phyloP scores from a whole-genome alignment of 2,113 vertebrate species.

The Delphinapterus leucas region DNA sequence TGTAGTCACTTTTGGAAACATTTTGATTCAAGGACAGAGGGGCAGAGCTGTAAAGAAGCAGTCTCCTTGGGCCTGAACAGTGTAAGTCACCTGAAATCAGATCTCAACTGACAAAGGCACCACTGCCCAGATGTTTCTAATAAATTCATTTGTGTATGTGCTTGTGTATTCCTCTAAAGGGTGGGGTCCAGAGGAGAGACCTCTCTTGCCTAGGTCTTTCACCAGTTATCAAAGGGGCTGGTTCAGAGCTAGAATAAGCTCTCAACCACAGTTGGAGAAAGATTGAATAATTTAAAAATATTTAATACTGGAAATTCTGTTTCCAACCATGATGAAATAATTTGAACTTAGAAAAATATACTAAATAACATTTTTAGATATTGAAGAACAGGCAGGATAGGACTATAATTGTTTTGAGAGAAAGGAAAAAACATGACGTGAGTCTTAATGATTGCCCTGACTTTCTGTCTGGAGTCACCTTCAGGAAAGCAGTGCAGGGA shows the following conservation, averaged over 20 bases:
- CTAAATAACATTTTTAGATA: not conserved
- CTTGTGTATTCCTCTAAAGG: not conserved
- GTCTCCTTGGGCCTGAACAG: not conserved
- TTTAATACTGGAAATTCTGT: not conserved
- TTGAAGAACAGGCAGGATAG: not conserved
- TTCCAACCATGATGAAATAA: not conserved
- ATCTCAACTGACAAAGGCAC: not conserved
- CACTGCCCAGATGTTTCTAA: not conserved
- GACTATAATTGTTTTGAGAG: not conserved
- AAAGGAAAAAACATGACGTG: not conserved
- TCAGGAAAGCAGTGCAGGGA: not conserved
- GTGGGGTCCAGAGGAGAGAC: not conserved
- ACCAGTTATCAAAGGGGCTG: not conserved
- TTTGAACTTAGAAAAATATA: not conserved
- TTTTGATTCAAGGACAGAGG: not conserved
- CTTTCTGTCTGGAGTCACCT: not conserved
- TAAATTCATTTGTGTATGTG: not conserved
- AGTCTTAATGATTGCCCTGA: not conserved
- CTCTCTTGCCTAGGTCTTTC: not conserved
- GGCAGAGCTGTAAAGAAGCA: not conserved
- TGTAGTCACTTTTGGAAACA: not conserved
- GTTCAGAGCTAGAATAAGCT: constrained; percentile 5
- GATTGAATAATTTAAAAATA: not conserved
- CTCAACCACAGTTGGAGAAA: not conserved
- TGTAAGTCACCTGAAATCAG: not conserved